Conservation (phyloP, 2,113 vertebrate genomes). For the Balaenoptera acutorostrata region DNA sequence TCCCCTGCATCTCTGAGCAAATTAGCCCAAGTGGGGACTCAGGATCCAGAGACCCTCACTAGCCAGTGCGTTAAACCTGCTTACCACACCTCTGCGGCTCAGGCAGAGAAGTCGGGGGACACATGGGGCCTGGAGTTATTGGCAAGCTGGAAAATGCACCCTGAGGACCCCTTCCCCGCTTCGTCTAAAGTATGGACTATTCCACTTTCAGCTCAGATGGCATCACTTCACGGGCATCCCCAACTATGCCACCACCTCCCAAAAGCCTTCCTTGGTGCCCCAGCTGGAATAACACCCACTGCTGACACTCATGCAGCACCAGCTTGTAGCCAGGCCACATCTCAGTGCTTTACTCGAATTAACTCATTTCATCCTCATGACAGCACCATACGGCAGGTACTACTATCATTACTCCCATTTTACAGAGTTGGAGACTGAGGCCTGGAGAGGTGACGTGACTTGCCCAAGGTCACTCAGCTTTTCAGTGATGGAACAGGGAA, state of each 20-base stretch:
- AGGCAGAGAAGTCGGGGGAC: neutral
- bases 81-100: neutral
- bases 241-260: neutral
- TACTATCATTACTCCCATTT: accelerated
- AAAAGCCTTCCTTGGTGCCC: neutral
- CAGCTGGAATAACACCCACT: neutral
- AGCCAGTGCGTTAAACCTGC: neutral
- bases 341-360: neutral
- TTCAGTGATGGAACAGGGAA: neutral
- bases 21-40: neutral
- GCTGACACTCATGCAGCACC: accelerated
- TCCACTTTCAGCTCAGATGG: neutral
- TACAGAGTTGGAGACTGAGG: neutral
- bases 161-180: neutral
- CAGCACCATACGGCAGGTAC: accelerated
- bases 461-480: neutral
- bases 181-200: neutral
- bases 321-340: accelerated
- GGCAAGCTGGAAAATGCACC: neutral
- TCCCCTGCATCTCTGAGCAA: neutral
- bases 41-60: neutral
- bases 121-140: no score
- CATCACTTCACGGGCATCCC: neutral
- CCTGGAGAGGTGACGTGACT: neutral
- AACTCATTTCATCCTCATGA: neutral